Percentiles rank a stretch among this genome's conserved stretches.
Conservation (phyloP, 2,113 vertebrate species). For the Prunella himalayana region DNA sequence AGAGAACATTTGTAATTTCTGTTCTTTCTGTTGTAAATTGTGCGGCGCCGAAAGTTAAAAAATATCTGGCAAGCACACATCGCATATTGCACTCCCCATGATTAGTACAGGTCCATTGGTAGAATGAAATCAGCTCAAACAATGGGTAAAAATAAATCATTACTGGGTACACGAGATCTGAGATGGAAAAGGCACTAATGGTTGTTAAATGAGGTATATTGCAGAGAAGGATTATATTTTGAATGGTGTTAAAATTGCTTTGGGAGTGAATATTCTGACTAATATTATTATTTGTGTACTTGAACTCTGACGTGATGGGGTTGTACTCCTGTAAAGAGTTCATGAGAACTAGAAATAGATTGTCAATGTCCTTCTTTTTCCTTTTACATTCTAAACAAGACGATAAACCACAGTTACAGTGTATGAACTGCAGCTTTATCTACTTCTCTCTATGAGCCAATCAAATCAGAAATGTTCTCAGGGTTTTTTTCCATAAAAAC, state of each 20-base stretch:
- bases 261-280: conserved; percentile 40
- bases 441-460: background rate
- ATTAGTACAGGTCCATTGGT: conserved; percentile 32
- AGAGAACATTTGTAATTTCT: conserved; percentile 35
- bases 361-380: background rate
- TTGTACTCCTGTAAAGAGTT: conserved; percentile 39
- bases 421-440: background rate
- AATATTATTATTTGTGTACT: conserved; percentile 54
- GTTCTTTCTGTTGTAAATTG: conserved; percentile 23
- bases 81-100: background rate
- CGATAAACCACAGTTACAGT: background rate
- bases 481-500: background rate
- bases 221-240: conserved; percentile 58
- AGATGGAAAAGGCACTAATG: conserved; percentile 62
- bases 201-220: conserved; percentile 69
- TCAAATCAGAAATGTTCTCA: background rate
- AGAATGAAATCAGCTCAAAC: conserved; percentile 39
- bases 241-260: conserved; percentile 64
- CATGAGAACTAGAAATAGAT: conserved; percentile 13
- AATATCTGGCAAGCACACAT: background rate
- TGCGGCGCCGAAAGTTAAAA: background rate
- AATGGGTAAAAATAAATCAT: conserved; percentile 68
- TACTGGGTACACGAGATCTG: conserved; percentile 51
- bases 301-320: background rate
- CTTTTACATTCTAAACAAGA: background rate